These are phyloP conservation scores for Venturia canescens DNA, from an alignment of 1,140 invertebrate species.

Conservation along the genomic window DNA sequence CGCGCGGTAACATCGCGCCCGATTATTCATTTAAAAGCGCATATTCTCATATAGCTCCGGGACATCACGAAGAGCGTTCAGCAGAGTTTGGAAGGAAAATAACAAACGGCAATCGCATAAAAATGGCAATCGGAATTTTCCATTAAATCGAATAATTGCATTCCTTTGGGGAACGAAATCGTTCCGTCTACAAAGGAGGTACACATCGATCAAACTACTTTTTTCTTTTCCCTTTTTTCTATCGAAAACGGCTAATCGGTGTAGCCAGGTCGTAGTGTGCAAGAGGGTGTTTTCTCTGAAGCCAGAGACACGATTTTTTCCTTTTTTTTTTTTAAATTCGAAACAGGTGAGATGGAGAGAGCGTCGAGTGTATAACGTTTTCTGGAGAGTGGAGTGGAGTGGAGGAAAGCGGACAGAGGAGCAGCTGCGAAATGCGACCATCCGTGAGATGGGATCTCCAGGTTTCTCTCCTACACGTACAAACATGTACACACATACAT, in stretches of 20 bases:
- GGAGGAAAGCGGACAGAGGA: conserved; percentile 35
- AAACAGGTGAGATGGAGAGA: conserved; percentile 15
- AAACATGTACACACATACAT: not conserved
- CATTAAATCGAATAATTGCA: conserved; percentile 19
- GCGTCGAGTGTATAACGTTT: conserved; percentile 25
- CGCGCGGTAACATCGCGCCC: no score
- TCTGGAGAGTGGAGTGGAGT: not conserved
- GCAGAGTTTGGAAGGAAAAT: no score
- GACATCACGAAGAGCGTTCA: no score
- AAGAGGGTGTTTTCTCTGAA: not conserved
- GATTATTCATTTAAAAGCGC: no score
- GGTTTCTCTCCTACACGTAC: conserved; percentile 3
- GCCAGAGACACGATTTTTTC: not conserved
- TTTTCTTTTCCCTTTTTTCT: not conserved
- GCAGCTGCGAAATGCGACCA: conserved; percentile 42
- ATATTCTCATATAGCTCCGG: no score
- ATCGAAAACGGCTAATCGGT: not conserved
- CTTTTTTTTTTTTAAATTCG: not conserved
- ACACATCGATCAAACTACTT: not conserved
- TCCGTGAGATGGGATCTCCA: conserved; percentile 37
- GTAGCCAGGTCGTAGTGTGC: not conserved
- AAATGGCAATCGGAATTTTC: conserved; percentile 2
- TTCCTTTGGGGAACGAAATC: not conserved
- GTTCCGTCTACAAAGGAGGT: not conserved
- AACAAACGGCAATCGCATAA: not conserved